These are phyloP conservation scores for Arbacia lixula DNA, from an alignment of 53 echinoderm and acorn worm genomes.

Conservation along the genomic window DNA sequence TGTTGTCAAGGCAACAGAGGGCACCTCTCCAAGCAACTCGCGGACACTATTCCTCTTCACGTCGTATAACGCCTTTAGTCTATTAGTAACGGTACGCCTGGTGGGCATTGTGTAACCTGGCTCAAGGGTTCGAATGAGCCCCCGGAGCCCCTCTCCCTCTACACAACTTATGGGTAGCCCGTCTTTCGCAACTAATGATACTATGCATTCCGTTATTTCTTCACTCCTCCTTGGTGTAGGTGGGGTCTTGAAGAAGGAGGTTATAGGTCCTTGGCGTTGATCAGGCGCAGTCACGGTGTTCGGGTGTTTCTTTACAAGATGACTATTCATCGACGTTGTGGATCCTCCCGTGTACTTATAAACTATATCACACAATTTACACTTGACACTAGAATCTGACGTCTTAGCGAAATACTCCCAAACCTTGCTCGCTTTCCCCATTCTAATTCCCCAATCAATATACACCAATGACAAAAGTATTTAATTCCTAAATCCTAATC, in stretches of 20 bases:
- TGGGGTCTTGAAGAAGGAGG: background rate
- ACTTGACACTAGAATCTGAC: background rate
- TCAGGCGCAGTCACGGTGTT: background rate
- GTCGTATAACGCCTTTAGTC: constrained; percentile 19
- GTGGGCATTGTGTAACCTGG: constrained; percentile 50
- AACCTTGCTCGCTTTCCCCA: constrained; percentile 11
- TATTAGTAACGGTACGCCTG: constrained; percentile 24
- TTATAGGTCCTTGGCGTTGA: background rate
- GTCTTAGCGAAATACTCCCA: background rate
- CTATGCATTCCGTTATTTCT: constrained; percentile 24
- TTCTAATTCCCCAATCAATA: too few species aligned
- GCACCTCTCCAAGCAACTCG: background rate
- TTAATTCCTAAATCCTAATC: too few species aligned
- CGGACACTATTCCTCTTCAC: constrained; percentile 3
- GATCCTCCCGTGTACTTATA: background rate
- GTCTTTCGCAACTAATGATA: constrained; percentile 44
- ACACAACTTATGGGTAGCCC: constrained; percentile 36
- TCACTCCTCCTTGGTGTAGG: constrained; percentile 21
- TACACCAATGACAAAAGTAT: too few species aligned
- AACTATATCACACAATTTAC: background rate
- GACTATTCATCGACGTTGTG: background rate
- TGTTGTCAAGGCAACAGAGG: constrained; percentile 43
- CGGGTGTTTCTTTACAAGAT: background rate
- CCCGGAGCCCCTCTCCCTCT: constrained; percentile 32
- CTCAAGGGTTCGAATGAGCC: constrained; percentile 24